Percentiles rank a stretch among this genome's conserved stretches.
phyloP scores from a whole-genome alignment of 1,140 invertebrate genomes.

The Andrena cerasifolii region DNA sequence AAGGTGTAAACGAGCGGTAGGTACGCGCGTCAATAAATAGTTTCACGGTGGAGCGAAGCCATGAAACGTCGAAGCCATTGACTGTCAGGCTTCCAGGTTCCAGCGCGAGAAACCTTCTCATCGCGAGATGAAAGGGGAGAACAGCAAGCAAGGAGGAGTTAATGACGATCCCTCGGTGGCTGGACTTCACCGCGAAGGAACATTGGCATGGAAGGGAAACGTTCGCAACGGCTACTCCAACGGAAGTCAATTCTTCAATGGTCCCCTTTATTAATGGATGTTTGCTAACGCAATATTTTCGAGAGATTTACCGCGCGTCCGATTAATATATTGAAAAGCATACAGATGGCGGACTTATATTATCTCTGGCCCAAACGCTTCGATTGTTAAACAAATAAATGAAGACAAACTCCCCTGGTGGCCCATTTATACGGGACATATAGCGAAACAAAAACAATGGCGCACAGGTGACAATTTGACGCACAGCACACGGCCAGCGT shows the following conservation, averaged over 20 bases:
- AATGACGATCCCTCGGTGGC: background rate
- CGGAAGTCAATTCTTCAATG: background rate
- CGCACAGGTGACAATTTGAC: constrained; percentile 7
- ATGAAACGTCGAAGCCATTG: background rate
- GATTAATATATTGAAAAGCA: too few species aligned
- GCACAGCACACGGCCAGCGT: background rate
- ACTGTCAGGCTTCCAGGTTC: too few species aligned
- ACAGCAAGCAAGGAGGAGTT: background rate
- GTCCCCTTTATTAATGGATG: background rate
- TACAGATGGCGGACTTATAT: background rate
- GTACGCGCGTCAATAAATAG: background rate
- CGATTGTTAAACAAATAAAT: constrained; percentile 15
- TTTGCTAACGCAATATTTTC: too few species aligned
- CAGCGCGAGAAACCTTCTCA: background rate
- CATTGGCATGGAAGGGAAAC: background rate
- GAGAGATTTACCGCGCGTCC: too few species aligned
- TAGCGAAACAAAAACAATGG: background rate
- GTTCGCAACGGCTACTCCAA: too few species aligned
- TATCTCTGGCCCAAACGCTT: background rate
- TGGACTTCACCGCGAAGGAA: background rate
- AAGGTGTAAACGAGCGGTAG: background rate
- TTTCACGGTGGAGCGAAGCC: background rate
- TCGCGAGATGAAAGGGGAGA: background rate
- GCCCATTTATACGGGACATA: background rate
- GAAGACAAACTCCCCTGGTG: constrained; percentile 1